Percentiles rank a stretch among this genome's conserved stretches.
Evolutionary conservation across 1,140 invertebrate genomes (phyloP).

Genomic region (Paraescarpia echinospica): DNA sequence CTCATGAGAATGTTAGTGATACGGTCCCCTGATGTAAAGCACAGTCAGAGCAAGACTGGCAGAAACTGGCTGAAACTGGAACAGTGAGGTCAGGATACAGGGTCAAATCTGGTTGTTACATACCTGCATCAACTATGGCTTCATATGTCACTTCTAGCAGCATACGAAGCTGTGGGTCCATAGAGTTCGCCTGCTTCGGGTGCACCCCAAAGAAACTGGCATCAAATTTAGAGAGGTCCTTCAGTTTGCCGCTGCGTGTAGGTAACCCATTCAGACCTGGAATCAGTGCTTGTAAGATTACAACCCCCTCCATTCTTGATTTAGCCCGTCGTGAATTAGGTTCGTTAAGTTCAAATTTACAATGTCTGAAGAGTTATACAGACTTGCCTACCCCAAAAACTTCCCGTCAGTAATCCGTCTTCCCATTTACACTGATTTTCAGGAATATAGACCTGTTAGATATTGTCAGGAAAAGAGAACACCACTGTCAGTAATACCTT

Average conservation of each 20-base stretch:
- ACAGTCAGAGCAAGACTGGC: too few relatives aligned
- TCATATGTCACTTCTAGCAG: slow-evolving; percentile 92
- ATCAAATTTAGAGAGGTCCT: slow-evolving; percentile 84
- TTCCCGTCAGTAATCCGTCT: too few relatives aligned
- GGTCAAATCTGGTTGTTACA: slow-evolving; percentile 24
- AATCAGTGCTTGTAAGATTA: slow-evolving; percentile 22
- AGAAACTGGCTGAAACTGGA: background rate
- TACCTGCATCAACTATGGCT: slow-evolving; percentile 89
- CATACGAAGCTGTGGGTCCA: slow-evolving; percentile 93
- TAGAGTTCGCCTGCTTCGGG: slow-evolving; percentile 86
- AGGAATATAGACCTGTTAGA: too few relatives aligned
- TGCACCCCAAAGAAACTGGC: slow-evolving; percentile 92
- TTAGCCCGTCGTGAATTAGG: background rate
- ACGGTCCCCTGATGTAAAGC: background rate
- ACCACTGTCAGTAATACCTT: too few relatives aligned
- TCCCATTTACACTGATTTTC: too few relatives aligned
- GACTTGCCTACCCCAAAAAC: background rate
- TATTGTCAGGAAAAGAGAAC: too few relatives aligned
- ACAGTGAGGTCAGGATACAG: background rate
- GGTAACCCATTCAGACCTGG: slow-evolving; percentile 78
- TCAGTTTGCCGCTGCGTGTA: slow-evolving; percentile 82
- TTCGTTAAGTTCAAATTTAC: background rate
- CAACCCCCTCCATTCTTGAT: background rate
- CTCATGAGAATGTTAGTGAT: too few relatives aligned
- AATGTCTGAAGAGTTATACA: too few relatives aligned